Evolutionary conservation across 2,888 invertebrate species (phyloP).

Genomic region (Thymelicus sylvestris): DNA sequence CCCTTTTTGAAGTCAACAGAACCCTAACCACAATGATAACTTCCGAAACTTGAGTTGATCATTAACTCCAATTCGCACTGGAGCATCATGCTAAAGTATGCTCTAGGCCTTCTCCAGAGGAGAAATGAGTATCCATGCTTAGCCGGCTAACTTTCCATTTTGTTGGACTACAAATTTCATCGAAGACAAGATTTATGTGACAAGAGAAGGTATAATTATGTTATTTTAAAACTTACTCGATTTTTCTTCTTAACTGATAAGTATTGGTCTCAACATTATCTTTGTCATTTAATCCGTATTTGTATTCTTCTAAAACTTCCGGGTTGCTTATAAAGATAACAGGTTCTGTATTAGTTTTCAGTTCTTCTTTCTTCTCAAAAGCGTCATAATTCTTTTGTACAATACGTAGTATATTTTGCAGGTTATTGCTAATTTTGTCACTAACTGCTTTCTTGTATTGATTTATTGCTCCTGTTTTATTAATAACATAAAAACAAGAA

Average conservation of each 20-base stretch:
- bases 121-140: too few relatives aligned
- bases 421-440: neutral
- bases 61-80: too few relatives aligned
- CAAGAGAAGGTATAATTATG: too few relatives aligned
- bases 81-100: too few relatives aligned
- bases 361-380: neutral
- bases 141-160: too few relatives aligned
- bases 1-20: too few relatives aligned
- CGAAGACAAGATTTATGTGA: too few relatives aligned
- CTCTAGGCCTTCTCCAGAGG: too few relatives aligned
- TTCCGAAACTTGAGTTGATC: too few relatives aligned
- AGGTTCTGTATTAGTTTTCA: neutral
- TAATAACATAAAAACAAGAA: too few relatives aligned
- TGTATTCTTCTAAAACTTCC: neutral
- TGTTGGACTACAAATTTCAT: too few relatives aligned
- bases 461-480: neutral
- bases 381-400: slow-evolving; percentile 1
- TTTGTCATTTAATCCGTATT: neutral
- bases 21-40: too few relatives aligned
- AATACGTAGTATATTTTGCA: neutral
- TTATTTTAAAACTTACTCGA: neutral
- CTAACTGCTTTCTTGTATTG: neutral
- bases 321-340: neutral
- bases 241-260: neutral
- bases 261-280: neutral